Conservation (phyloP, 2,888 invertebrate species). For the Leptopilina syphax region DNA sequence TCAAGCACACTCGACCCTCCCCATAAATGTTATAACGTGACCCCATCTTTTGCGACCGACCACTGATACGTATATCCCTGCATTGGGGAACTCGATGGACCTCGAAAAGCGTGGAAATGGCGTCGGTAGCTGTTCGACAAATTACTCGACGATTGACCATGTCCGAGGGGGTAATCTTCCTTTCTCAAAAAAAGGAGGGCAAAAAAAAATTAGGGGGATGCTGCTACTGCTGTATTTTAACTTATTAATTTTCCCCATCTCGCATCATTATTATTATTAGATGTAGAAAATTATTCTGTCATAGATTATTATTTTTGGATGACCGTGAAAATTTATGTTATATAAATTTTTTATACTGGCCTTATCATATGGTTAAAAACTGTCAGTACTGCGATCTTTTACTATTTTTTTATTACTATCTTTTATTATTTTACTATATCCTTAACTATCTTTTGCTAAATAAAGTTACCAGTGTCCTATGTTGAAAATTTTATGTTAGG, state of each 20-base stretch:
- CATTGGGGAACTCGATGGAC: conserved; percentile 51
- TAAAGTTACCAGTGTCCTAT: too few relatives aligned
- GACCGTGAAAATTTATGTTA: too few relatives aligned
- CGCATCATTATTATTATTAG: not conserved
- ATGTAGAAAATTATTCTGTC: not conserved
- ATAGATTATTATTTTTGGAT: not conserved
- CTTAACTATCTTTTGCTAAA: too few relatives aligned
- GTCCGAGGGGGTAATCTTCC: conserved; percentile 45
- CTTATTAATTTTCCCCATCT: conserved; percentile 9
- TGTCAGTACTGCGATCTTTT: too few relatives aligned
- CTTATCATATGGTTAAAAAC: too few relatives aligned
- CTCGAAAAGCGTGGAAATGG: conserved; percentile 63
- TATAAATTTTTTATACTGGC: too few relatives aligned
- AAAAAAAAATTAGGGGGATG: not conserved
- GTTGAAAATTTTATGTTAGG: too few relatives aligned
- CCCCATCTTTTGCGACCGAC: conserved; percentile 38
- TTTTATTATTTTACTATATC: too few relatives aligned
- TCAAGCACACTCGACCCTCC: conserved; percentile 41
- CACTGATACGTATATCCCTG: conserved; percentile 47
- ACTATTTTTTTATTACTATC: too few relatives aligned
- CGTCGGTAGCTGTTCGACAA: conserved; percentile 63
- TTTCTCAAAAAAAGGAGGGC: not conserved
- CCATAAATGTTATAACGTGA: conserved; percentile 56
- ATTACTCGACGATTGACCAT: conserved; percentile 64
- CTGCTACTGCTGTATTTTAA: not conserved